Conservation (phyloP, 2,888 invertebrate genomes). For the Cheilosia pagana region DNA sequence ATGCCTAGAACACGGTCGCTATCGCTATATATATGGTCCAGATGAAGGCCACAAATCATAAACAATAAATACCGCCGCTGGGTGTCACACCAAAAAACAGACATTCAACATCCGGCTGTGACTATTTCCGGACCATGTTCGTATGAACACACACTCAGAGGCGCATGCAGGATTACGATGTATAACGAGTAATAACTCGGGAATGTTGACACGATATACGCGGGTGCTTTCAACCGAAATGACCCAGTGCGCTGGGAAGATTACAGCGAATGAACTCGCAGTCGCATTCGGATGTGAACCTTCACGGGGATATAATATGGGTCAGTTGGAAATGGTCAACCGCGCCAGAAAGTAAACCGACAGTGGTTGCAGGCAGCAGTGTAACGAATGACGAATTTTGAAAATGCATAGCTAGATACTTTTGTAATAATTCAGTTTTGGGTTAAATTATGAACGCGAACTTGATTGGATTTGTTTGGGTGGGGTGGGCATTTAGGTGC, state of each 20-base stretch:
- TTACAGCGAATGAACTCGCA: constrained; percentile 37
- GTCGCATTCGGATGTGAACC: constrained; percentile 10
- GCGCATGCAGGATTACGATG: constrained; percentile 43
- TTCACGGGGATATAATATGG: background rate
- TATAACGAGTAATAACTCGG: constrained; percentile 45
- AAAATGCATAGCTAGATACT: no score
- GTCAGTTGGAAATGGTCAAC: constrained; percentile 24
- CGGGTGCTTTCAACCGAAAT: constrained; percentile 51
- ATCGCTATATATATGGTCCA: constrained; percentile 6
- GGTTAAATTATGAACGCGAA: no score
- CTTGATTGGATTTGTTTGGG: no score
- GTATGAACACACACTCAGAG: constrained; percentile 3
- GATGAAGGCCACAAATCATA: constrained; percentile 67
- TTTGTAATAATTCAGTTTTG: no score
- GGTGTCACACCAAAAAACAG: constrained; percentile 53
- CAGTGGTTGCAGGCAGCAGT: background rate
- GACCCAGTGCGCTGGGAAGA: constrained; percentile 39
- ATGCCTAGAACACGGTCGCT: constrained; percentile 32
- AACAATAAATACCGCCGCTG: constrained; percentile 69
- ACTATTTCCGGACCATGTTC: constrained; percentile 33
- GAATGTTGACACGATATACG: constrained; percentile 58
- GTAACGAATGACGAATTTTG: no score
- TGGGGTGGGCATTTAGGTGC: background rate
- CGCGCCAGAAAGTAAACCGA: constrained; percentile 8
- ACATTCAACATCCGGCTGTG: constrained; percentile 54